Conservation (phyloP, 2,888 invertebrate genomes). For the Drosophila nr. perissopoda region DNA sequence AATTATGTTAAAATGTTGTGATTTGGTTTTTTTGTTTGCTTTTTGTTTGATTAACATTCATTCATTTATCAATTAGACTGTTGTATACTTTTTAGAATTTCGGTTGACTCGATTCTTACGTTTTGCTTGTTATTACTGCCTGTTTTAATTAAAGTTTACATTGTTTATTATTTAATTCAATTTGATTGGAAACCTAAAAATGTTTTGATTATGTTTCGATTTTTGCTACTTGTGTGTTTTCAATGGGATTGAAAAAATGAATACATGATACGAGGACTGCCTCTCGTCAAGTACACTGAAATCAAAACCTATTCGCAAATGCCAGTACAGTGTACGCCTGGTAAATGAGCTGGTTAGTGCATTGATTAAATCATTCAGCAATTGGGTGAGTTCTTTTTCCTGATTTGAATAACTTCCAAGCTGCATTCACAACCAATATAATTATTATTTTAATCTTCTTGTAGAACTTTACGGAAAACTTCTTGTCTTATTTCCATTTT, state of each 20-base stretch:
- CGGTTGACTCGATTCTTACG: slow-evolving; percentile 54
- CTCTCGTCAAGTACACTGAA: slow-evolving; percentile 62
- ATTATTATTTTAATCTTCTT: slow-evolving; percentile 59
- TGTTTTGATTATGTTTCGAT: slow-evolving; percentile 78
- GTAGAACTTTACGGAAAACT: slow-evolving; percentile 7
- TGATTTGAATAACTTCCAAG: slow-evolving; percentile 70
- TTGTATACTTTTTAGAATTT: slow-evolving; percentile 59
- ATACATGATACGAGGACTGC: slow-evolving; percentile 18
- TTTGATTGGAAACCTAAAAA: slow-evolving; percentile 80
- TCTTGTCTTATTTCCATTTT: slow-evolving; percentile 2
- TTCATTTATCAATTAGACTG: slow-evolving; percentile 66
- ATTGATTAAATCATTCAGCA: slow-evolving; percentile 66
- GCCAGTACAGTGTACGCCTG: slow-evolving; percentile 29
- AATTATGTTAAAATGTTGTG: slow-evolving; percentile 79
- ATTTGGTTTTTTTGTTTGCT: slow-evolving; percentile 45
- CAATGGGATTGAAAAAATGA: slow-evolving; percentile 40
- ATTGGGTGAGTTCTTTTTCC: slow-evolving; percentile 56
- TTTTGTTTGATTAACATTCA: slow-evolving; percentile 69
- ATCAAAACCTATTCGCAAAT: slow-evolving; percentile 1
- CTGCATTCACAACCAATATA: slow-evolving; percentile 80
- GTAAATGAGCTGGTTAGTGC: slow-evolving; percentile 40
- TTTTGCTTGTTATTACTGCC: slow-evolving; percentile 36
- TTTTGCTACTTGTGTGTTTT: slow-evolving; percentile 53
- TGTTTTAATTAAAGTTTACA: slow-evolving; percentile 61
- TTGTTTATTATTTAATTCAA: slow-evolving; percentile 69